Base-by-base conservation (phyloP, 2,113 vertebrate genomes). In the Bufo gargarizans region DNA sequence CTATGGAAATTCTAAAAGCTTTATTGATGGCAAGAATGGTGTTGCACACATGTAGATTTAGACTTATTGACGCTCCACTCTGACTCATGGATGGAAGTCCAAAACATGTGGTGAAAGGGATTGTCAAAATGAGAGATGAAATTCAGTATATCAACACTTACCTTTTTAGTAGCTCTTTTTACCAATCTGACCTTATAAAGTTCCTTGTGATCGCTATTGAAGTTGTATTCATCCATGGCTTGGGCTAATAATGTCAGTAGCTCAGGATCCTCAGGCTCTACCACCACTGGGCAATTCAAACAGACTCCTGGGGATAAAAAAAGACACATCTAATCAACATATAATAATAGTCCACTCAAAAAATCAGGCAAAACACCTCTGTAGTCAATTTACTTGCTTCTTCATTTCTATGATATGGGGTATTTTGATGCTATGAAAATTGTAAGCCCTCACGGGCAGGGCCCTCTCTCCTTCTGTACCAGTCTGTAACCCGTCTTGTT, bases 151-250 rank as follows among this genome's bases (percentile, higher is more conserved):
- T 61, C 16, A 17, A 17, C 7, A 69, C 77, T 71, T 6, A 87
- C 86, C 61, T 80, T 14, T 87, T 87, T 80, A 47, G 14, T 49
- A 49, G 86, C 86, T 3, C 0, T 12, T n/a, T 13, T 3, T n/a
- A 87, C 61, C 12, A 0, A 11, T 17, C 5, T 3, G 5, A 87
- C 9, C 11, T 67, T 22, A 50, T 87, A 80, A 55, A 87, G 86
- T 9, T 65, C 11, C 45, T 49, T 65, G 53, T 80, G 5, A 33
- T 65, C 71, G 47, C 50, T 87, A 17, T 87, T 71, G 50, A 53
- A 33, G 43, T 87, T 87, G 61, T 71, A 87, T 80, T 87, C 86
- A 71, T 81, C 86, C 47, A 80, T 71, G 7, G 80, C 47, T 80
- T 87, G 77, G n/a, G 14, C 56, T 80, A 87, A 71, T 67, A 87